A percentile compares a stretch with the other conserved stretches of the same genome.
phyloP scores from a whole-genome alignment of 2,797 vertebrate genomes.

The Zalophus californianus region DNA sequence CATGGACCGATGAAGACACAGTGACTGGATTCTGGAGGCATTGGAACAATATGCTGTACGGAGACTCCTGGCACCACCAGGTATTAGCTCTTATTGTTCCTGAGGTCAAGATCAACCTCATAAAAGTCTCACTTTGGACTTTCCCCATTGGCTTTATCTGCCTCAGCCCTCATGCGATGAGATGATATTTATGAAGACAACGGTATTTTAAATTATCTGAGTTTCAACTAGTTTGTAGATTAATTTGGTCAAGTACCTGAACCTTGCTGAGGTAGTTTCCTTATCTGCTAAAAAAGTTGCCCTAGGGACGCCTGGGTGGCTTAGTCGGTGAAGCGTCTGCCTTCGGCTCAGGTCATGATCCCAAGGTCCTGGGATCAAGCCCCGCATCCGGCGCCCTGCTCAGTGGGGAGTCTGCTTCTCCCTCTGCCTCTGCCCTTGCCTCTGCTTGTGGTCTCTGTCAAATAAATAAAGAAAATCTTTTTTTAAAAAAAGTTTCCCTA shows the following conservation, averaged over 20 bases:
- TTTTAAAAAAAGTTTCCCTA: background rate
- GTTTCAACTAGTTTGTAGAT: background rate
- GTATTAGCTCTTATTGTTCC: background rate
- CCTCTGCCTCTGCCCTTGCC: too few relatives aligned
- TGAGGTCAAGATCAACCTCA: background rate
- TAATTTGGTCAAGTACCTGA: background rate
- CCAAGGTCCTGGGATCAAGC: background rate
- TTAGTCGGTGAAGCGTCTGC: background rate
- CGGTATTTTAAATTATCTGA: background rate
- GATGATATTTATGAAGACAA: background rate
- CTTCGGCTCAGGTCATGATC: background rate
- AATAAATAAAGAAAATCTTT: too few relatives aligned
- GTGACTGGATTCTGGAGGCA: background rate
- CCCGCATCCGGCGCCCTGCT: fast-evolving
- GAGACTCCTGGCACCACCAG: background rate
- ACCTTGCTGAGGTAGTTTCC: background rate
- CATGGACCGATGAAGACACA: background rate
- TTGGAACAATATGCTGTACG: background rate
- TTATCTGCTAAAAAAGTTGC: background rate
- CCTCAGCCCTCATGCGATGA: background rate
- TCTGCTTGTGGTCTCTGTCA: too few relatives aligned
- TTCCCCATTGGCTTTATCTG: background rate
- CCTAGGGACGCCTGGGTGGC: too few relatives aligned
- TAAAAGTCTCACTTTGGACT: background rate
- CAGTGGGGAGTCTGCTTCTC: too few relatives aligned